Conservation (phyloP, 1,140 invertebrate genomes). For the Drosophila micromelanica region DNA sequence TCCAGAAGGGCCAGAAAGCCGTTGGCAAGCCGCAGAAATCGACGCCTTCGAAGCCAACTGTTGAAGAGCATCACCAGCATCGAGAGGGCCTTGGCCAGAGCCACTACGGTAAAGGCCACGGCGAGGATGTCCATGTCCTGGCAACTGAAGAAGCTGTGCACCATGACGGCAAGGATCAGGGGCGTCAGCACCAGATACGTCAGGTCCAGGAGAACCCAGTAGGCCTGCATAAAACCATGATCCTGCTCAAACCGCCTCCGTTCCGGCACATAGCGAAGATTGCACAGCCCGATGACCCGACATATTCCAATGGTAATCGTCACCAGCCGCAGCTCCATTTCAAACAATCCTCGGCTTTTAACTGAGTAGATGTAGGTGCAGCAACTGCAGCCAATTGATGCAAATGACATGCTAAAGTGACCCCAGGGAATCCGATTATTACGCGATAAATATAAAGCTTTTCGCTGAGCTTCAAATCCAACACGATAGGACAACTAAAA, state of each 20-base stretch:
- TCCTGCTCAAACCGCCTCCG: constrained; percentile 2
- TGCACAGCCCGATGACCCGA: constrained; percentile 47
- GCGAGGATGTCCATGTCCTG: constrained; percentile 40
- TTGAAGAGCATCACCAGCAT: constrained; percentile 25
- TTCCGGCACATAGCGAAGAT: constrained; percentile 33
- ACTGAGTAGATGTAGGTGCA: background rate
- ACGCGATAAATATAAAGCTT: too few relatives aligned
- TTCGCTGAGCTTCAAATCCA: too few relatives aligned
- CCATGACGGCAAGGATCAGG: constrained; percentile 18
- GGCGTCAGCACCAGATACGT: constrained; percentile 48
- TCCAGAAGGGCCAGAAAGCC: constrained; percentile 15
- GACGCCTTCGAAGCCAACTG: constrained; percentile 34
- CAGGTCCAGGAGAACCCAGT: constrained; percentile 48
- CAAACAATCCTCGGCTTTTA: background rate
- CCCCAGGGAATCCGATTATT: too few relatives aligned
- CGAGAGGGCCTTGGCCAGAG: constrained; percentile 16
- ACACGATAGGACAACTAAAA: too few relatives aligned
- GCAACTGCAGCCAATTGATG: background rate
- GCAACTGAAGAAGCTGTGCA: constrained; percentile 35
- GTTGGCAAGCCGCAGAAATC: constrained; percentile 36
- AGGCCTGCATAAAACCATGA: constrained; percentile 29
- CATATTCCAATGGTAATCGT: constrained; percentile 11
- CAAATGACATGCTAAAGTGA: background rate
- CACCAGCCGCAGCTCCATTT: constrained; percentile 4
- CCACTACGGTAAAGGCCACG: constrained; percentile 41